Evolutionary conservation across 2,113 vertebrate species (phyloP).

Genomic region (Corapipo altera): DNA sequence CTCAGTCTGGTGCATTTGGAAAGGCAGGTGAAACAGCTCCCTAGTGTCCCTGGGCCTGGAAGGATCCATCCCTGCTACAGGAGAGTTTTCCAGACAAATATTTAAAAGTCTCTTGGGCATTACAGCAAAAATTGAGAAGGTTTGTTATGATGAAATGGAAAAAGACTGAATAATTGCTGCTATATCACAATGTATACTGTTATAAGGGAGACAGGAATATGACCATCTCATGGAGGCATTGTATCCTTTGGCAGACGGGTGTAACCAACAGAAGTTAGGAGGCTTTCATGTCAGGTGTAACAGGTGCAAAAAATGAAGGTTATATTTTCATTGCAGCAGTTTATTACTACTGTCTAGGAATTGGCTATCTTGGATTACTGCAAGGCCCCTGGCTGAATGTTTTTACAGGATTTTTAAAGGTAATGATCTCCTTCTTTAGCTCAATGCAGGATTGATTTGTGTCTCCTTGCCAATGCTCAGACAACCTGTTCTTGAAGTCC

Average conservation of each 20-base stretch:
- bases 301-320: not conserved
- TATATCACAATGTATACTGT: not conserved
- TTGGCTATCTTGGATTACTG: not conserved
- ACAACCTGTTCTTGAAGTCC: not conserved
- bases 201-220: not conserved
- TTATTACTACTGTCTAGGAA: not conserved
- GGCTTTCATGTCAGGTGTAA: not conserved
- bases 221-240: not conserved
- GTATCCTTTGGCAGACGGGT: not conserved
- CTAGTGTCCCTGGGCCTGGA: not conserved
- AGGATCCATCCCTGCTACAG: not conserved
- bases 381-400: not conserved
- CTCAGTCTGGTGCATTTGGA: not conserved
- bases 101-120: not conserved
- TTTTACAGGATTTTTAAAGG: not conserved
- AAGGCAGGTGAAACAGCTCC: not conserved
- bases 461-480: not conserved
- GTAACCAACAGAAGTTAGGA: not conserved
- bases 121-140: not conserved
- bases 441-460: not conserved
- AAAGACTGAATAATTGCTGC: not conserved
- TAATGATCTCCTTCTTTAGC: not conserved
- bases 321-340: not conserved
- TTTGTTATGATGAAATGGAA: not conserved
- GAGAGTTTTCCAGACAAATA: not conserved